Base-by-base conservation (phyloP, 2,113 vertebrate species). In the Equus quagga region DNA sequence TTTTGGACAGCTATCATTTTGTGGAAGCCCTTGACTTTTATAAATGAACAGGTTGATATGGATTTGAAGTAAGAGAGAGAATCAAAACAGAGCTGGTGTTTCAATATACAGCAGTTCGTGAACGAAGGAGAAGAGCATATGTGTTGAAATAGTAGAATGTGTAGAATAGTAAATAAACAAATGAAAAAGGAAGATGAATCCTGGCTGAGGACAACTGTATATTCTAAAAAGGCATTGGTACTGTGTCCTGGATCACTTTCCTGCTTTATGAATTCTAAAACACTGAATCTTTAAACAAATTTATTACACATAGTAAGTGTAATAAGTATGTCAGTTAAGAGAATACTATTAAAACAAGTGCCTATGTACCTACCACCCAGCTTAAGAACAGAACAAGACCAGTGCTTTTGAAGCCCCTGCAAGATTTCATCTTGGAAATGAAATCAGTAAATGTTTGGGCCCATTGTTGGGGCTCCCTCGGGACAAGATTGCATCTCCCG, bases 51-150 rank as follows among this genome's bases (percentile, higher is more conserved):
- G 72, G 9, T 96, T 96, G 56, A 31, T 83, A 13, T 1, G 46
- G 70, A 70, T 73, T 95, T 91, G 80, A 96, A 84, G 31, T 72
- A 91, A 79, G 24, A 90, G 49, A 94, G 78, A 94, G 73, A 94
- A 94, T 94, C 60, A 92, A 91, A 96, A 94, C 75, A 94, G 21
- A 95, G 41, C 86, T 96, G 28, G 11, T 31, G 64, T 79, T 97
- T 94, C 65, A 90, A 83, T 92, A 49, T 92, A 33, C 8, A 84
- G 31, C 46, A 73, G 41, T 86, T 96, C 82, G n/a, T 65, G 70
- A 95, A 89, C 83, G 95, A 96, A 94, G 83, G 83, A 93, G 23
- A 96, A 62, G 41, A 83, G 10, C 54, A 10, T 56, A 36, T 80
- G 44, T 96, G 8, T 94, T 91, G 31, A 90, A 75, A 54, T 54